A percentile compares a stretch with the other conserved stretches of the same genome.
Evolutionary conservation across 2,113 vertebrate genomes (phyloP).

Genomic region (Erythrocercus mccallii): DNA sequence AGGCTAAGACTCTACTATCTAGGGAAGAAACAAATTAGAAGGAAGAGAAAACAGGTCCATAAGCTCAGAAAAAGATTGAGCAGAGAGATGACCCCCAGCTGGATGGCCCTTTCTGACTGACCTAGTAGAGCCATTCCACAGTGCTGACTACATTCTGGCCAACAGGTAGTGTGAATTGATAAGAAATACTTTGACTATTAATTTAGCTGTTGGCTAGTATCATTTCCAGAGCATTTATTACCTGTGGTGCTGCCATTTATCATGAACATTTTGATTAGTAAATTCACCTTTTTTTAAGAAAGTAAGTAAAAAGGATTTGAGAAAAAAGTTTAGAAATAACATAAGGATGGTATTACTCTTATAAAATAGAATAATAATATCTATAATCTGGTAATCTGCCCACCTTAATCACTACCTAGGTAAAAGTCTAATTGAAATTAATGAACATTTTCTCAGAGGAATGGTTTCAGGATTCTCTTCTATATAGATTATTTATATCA

Average conservation of each 20-base stretch:
- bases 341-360: not conserved
- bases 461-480: not conserved
- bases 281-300: not conserved
- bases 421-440: conserved; percentile 7
- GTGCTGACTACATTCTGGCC: not conserved
- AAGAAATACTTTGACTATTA: not conserved
- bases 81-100: not conserved
- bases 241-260: not conserved
- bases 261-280: not conserved
- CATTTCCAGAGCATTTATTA: not conserved
- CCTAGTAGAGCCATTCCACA: not conserved
- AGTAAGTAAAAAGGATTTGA: not conserved
- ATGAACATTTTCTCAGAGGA: not conserved
- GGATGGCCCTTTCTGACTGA: not conserved
- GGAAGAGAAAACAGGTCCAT: not conserved
- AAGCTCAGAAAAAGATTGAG: not conserved
- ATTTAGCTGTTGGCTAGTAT: not conserved
- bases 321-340: not conserved
- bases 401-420: not conserved
- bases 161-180: not conserved
- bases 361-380: not conserved
- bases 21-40: not conserved
- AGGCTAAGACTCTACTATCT: not conserved
- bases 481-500: conserved; percentile 31
- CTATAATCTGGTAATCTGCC: not conserved